Percentiles rank a stretch among this genome's conserved stretches.
Evolutionary conservation across 2,888 invertebrate genomes (phyloP).

Genomic region (Leucophora obtusa): DNA sequence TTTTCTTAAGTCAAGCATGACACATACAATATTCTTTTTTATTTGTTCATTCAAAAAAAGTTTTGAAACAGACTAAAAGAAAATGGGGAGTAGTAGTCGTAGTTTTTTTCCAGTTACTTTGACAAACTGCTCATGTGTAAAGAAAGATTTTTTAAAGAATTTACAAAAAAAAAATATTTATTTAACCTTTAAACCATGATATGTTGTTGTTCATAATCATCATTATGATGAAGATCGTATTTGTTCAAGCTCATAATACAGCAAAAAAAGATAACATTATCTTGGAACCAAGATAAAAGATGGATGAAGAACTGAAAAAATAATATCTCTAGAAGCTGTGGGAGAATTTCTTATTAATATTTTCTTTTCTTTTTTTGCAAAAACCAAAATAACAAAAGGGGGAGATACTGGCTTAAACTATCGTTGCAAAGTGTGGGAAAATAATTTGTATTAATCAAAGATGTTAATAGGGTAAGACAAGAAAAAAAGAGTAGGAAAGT

Average conservation of each 20-base stretch:
- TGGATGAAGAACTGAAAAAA: conserved; percentile 26
- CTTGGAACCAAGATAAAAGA: conserved; percentile 17
- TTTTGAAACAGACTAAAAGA: neutral
- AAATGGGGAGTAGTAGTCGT: conserved; percentile 16
- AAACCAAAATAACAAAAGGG: conserved; percentile 15
- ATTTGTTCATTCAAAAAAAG: neutral
- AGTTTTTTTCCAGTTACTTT: conserved; percentile 14
- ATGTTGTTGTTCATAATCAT: conserved; percentile 10
- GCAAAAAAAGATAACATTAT: conserved; percentile 28
- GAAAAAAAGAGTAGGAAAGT: neutral
- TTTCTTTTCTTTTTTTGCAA: conserved; percentile 27
- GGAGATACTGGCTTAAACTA: conserved; percentile 26
- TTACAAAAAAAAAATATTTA: conserved; percentile 24
- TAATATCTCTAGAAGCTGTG: conserved; percentile 52
- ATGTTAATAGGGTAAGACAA: neutral
- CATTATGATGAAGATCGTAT: neutral
- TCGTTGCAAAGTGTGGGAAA: conserved; percentile 53
- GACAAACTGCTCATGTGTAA: conserved; percentile 33
- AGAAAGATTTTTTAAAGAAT: neutral
- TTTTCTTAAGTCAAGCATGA: conserved; percentile 25
- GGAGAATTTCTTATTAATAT: conserved; percentile 59
- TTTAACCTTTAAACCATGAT: conserved; percentile 55
- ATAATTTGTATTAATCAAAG: conserved; percentile 12
- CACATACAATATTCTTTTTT: conserved; percentile 2
- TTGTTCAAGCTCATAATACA: conserved; percentile 20